Conservation (phyloP, 92 coral and sea anemone species). For the Porites divaricata region DNA sequence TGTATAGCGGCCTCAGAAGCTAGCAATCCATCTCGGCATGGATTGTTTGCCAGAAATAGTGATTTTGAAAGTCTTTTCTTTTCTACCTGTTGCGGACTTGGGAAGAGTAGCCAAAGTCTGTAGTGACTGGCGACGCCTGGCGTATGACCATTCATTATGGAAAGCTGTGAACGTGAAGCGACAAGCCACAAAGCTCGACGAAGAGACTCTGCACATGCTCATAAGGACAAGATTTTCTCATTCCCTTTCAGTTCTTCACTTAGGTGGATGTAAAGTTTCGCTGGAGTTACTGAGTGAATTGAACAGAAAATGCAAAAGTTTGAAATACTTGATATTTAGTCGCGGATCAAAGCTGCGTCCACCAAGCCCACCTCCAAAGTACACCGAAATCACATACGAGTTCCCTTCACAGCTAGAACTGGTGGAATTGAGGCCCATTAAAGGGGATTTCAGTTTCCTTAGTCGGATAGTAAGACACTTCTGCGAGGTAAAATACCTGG, state of each 20-base stretch:
- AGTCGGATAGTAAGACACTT: constrained; percentile 93
- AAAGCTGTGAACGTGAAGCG: constrained; percentile 87
- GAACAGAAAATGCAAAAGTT: constrained; percentile 81
- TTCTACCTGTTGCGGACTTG: constrained; percentile 79
- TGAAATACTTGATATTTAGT: constrained; percentile 89
- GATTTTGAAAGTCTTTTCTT: constrained; percentile 89
- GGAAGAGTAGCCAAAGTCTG: constrained; percentile 93
- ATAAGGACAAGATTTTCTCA: constrained; percentile 87
- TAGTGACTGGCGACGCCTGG: constrained; percentile 89
- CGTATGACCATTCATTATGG: constrained; percentile 96
- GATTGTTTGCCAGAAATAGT: constrained; percentile 94
- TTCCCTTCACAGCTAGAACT: constrained; percentile 93
- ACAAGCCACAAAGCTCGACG: constrained; percentile 81
- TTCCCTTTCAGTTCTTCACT: constrained; percentile 66
- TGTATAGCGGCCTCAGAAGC: constrained; percentile 27
- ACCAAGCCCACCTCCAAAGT: constrained; percentile 61
- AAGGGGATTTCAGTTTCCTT: constrained; percentile 93
- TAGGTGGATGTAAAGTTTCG: constrained; percentile 87
- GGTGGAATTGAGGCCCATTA: constrained; percentile 92
- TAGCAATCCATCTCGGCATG: constrained; percentile 53
- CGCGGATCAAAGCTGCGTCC: constrained; percentile 88
- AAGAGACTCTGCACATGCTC: constrained; percentile 85
- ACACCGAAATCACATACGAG: constrained; percentile 69
- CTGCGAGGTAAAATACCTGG: constrained; percentile 89
- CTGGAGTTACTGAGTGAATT: constrained; percentile 86